phyloP scores from a whole-genome alignment of 2,113 vertebrate genomes.

The Dipodomys merriami region DNA sequence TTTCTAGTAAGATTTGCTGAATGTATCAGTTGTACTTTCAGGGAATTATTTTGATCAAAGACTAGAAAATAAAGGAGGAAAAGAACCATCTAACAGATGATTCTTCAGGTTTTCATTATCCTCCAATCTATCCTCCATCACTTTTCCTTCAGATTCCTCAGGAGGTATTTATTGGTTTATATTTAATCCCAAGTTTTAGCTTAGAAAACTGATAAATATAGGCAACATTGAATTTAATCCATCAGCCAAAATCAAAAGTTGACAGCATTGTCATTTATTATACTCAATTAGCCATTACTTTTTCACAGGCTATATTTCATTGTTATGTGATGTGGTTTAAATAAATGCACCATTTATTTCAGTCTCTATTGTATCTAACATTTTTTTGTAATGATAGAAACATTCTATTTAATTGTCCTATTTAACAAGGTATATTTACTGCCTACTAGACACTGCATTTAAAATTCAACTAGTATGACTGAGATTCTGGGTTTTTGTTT shows the following conservation, averaged over 20 bases:
- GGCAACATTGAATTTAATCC: not conserved
- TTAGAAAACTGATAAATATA: not conserved
- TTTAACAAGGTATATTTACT: not conserved
- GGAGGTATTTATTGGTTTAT: not conserved
- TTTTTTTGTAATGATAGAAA: not conserved
- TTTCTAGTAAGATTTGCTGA: not conserved
- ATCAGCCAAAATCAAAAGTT: not conserved
- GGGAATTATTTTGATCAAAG: not conserved
- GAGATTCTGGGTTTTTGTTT: not conserved
- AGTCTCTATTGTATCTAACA: not conserved
- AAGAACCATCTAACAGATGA: not conserved
- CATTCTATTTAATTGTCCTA: not conserved
- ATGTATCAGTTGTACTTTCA: not conserved
- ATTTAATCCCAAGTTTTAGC: not conserved
- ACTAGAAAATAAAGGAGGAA: not conserved
- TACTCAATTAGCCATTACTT: not conserved
- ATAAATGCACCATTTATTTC: not conserved
- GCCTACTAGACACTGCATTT: not conserved
- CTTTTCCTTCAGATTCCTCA: not conserved
- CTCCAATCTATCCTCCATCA: not conserved
- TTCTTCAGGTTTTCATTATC: not conserved
- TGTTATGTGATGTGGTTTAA: not conserved
- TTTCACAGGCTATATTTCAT: not conserved
- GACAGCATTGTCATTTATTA: not conserved
- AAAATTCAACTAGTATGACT: not conserved